Base-by-base conservation (phyloP, 2,888 invertebrate genomes). In the Tetranychus piercei region DNA sequence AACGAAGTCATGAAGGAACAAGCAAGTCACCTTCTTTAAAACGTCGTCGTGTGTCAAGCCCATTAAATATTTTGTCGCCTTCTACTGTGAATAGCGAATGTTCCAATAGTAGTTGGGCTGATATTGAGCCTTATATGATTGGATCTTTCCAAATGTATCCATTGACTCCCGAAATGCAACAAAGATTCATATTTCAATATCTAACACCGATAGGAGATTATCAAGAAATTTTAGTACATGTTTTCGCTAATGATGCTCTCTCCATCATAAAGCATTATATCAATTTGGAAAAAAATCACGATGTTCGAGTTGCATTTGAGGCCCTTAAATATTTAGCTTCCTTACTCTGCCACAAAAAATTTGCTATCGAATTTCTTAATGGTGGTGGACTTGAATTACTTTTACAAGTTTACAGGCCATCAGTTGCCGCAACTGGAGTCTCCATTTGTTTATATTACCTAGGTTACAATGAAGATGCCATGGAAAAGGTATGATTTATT, bases 191-290 rank as follows among this genome's bases (percentile, higher is more conserved):
- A 80, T 84, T 97, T 44, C 87, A 93, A 79, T 99, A 95, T 82
- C 86, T 99, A n/a, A 91, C 93, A 5, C 92, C 96, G 0, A 90
- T 96, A 88, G 97, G 95, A 18, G 97, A 96, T 81, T 97, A 96
- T 82, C 97, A 97, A 82, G 96, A 95, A 85, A 91, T 95, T 82
- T 86, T 99, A 43, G 89, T 90, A 73, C 90, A 92, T 82, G 91
- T 94, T 71, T 94, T 95, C 83, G 96, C 95, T 81, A 89, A 93
- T 81, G 90, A 90, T 82, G 94, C 94, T 0, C 85, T 97, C 77
- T 90, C 91, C 65, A 84, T 97, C 34, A 92, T 99, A 79, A 86
- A 95, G 73, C 89, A 89, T 44, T 95, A 94, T 82, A 88, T 95
- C 20, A 92, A 94, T 81, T 88, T 94, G 70, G 86, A 90, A 5